These are phyloP conservation scores for Hiodon alosoides DNA, from an alignment of 2,113 vertebrate genomes.

Conservation along the genomic window DNA sequence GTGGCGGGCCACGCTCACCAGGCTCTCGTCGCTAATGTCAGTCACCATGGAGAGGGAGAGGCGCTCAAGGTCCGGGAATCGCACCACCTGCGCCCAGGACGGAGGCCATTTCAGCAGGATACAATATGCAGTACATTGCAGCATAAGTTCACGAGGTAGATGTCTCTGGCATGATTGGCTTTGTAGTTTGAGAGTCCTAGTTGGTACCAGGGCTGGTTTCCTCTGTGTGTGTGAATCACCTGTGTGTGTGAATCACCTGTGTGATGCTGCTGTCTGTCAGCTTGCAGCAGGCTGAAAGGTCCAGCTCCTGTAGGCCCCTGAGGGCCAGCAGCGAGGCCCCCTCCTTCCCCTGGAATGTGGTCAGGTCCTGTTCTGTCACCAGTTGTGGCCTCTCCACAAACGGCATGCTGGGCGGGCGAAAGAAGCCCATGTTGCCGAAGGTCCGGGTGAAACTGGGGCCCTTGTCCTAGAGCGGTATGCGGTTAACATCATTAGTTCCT, in stretches of 20 bases:
- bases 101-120: neutral
- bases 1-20: constrained; percentile 60
- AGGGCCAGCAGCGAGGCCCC: constrained; percentile 61
- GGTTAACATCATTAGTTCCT: neutral
- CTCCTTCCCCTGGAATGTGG: constrained; percentile 42
- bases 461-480: constrained; percentile 34
- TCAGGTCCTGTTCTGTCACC: constrained; percentile 48
- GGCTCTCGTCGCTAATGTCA: constrained; percentile 62
- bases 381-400: constrained; percentile 55
- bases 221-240: constrained; percentile 22
- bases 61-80: constrained; percentile 60
- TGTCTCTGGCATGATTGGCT: no score
- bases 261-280: constrained; percentile 74
- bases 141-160: no score
- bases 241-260: constrained; percentile 49
- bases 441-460: constrained; percentile 63
- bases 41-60: constrained; percentile 70
- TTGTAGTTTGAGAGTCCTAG: no score
- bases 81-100: constrained; percentile 56
- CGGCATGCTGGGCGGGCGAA: constrained; percentile 53
- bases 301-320: constrained; percentile 64
- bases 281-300: constrained; percentile 71
- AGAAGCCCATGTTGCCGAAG: constrained; percentile 72
- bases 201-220: no score
- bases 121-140: neutral